Evolutionary conservation across 2,113 vertebrate species (phyloP).

Genomic region (Oostethus manadensis): DNA sequence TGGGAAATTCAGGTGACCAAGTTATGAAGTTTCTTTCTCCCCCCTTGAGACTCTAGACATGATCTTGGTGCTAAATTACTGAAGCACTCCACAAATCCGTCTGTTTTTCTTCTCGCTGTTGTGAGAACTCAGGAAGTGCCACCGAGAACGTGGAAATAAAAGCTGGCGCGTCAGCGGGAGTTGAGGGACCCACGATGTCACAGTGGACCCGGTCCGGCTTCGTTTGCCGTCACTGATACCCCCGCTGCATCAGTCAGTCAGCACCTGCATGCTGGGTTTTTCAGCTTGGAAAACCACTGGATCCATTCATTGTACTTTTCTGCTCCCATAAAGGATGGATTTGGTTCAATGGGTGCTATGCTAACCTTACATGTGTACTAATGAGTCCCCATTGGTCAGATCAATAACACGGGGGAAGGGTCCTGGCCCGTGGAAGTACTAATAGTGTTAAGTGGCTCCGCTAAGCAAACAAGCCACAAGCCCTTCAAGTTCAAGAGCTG

Average conservation of each 20-base stretch:
- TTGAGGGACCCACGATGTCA: slow-evolving; percentile 54
- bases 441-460: slow-evolving; percentile 55
- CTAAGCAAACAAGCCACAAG: slow-evolving; percentile 42
- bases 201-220: slow-evolving; percentile 61
- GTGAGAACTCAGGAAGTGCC: too few relatives aligned
- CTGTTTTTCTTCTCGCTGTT: too few relatives aligned
- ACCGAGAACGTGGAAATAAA: too few relatives aligned
- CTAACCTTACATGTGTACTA: not conserved
- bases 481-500: slow-evolving; percentile 63
- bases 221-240: slow-evolving; percentile 77
- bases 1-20: not conserved
- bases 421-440: slow-evolving; percentile 20
- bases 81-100: too few relatives aligned
- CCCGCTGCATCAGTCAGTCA: slow-evolving; percentile 71
- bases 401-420: not conserved
- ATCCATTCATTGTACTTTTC: not conserved
- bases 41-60: not conserved
- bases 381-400: not conserved
- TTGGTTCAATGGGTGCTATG: not conserved
- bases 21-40: not conserved
- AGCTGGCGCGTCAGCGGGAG: not conserved
- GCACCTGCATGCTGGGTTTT: slow-evolving; percentile 30
- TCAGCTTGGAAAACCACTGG: not conserved
- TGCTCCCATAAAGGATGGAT: not conserved
- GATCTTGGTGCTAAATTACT: not conserved